Percentiles rank a stretch among this genome's conserved stretches.
Evolutionary conservation across 2,113 vertebrate species (phyloP).

Genomic region (Melanerpes aurifrons): DNA sequence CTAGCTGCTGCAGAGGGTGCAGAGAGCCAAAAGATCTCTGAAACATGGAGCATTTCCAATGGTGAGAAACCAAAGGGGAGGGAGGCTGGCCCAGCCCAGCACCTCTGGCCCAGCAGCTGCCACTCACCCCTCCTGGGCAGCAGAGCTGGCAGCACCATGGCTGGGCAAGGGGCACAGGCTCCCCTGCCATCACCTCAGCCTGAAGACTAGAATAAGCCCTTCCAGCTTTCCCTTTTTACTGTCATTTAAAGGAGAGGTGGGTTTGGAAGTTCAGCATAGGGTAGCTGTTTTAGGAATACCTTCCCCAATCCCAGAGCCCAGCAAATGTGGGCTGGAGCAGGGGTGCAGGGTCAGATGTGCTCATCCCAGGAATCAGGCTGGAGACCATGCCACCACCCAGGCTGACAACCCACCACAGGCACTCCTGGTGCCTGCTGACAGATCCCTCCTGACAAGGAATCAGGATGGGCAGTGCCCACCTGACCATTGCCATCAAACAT

Average conservation of each 20-base stretch:
- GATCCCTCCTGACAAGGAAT: not conserved
- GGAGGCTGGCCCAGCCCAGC: too few relatives aligned
- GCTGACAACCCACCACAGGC: too few relatives aligned
- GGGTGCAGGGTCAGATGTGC: fast-evolving
- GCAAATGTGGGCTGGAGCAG: not conserved
- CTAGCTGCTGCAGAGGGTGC: too few relatives aligned
- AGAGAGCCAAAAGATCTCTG: too few relatives aligned
- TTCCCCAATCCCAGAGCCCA: not conserved
- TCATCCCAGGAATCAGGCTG: fast-evolving
- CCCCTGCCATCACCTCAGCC: not conserved
- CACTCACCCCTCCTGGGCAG: too few relatives aligned
- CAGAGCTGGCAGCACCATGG: not conserved
- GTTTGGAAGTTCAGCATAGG: not conserved
- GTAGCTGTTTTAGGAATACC: not conserved
- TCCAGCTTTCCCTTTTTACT: not conserved
- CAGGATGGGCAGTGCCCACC: not conserved
- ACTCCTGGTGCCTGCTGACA: fast-evolving
- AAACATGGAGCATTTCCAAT: too few relatives aligned
- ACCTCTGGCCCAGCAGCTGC: too few relatives aligned
- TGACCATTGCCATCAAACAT: not conserved
- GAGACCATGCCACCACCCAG: fast-evolving
- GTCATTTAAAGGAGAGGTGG: not conserved
- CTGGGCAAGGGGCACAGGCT: not conserved
- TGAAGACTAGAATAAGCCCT: fast-evolving
- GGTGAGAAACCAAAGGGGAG: too few relatives aligned